A percentile compares a stretch with the other conserved stretches of the same genome.
Evolutionary conservation across 2,113 vertebrate genomes (phyloP).

Genomic region (Anarhynchus alexandrinus): DNA sequence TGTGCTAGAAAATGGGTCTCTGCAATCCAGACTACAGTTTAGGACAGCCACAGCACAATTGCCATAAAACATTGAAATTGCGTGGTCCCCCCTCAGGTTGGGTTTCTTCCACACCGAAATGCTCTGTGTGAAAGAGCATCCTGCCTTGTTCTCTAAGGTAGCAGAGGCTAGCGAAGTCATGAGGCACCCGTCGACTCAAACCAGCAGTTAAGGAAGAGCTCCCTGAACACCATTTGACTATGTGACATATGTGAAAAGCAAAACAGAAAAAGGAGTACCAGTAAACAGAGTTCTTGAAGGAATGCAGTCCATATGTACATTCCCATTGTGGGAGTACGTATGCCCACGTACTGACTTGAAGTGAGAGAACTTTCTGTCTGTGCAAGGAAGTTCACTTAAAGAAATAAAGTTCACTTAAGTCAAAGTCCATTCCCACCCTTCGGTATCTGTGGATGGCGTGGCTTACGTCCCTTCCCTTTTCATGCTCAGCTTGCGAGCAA

Average conservation of each 20-base stretch:
- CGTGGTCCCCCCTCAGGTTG: neutral
- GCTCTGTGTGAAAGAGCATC: neutral
- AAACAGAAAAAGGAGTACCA: neutral
- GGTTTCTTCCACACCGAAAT: neutral
- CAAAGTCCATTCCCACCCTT: neutral
- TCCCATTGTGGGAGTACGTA: neutral
- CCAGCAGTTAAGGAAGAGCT: neutral
- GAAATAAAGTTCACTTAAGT: neutral
- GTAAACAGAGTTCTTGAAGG: neutral
- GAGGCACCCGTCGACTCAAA: neutral
- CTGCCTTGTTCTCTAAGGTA: neutral
- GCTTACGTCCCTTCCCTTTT: neutral
- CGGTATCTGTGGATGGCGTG: neutral
- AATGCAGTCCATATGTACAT: neutral
- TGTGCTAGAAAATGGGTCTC: neutral
- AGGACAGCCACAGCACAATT: neutral
- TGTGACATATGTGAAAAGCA: neutral
- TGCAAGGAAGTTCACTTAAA: neutral
- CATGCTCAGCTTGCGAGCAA: neutral
- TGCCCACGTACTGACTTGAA: neutral
- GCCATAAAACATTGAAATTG: neutral
- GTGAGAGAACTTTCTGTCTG: neutral
- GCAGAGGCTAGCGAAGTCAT: neutral
- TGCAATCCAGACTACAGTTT: neutral
- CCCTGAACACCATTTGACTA: neutral